Evolutionary conservation across 2,888 invertebrate genomes (phyloP).

Genomic region (Heliconius charithonia): DNA sequence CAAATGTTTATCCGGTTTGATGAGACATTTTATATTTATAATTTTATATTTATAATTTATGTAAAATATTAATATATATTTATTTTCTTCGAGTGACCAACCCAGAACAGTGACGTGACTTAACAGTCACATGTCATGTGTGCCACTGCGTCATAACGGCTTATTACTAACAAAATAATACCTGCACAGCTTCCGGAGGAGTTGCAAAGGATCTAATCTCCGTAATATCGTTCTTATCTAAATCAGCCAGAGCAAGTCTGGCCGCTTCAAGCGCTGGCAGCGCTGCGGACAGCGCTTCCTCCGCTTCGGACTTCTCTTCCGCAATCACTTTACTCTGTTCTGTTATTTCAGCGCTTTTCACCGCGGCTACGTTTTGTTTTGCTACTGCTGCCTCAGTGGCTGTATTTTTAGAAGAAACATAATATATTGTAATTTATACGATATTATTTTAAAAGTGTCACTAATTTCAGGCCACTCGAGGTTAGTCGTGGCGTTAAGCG

Average conservation of each 20-base stretch:
- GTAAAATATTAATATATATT: too few relatives aligned
- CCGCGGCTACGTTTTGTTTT: conserved; percentile 91
- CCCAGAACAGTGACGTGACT: background rate
- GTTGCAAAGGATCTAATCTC: conserved; percentile 96
- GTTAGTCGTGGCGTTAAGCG: too few relatives aligned
- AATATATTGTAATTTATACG: too few relatives aligned
- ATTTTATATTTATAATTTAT: too few relatives aligned
- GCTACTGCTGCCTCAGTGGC: conserved; percentile 88
- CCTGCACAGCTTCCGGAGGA: conserved; percentile 94
- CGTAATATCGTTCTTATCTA: conserved; percentile 95
- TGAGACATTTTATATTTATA: too few relatives aligned
- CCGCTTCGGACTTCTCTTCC: conserved; percentile 93
- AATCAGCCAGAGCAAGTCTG: conserved; percentile 89
- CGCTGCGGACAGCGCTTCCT: conserved; percentile 90
- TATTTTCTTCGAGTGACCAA: background rate
- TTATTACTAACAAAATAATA: conserved; percentile 42
- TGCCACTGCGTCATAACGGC: background rate
- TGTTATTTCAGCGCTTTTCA: conserved; percentile 92
- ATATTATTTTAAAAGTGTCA: too few relatives aligned
- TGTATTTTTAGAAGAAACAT: conserved; percentile 42
- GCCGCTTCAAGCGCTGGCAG: conserved; percentile 93
- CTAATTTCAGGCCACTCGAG: too few relatives aligned
- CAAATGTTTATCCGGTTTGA: too few relatives aligned
- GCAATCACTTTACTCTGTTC: conserved; percentile 91
- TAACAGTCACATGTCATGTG: background rate